Evolutionary conservation across 2,113 vertebrate genomes (phyloP).

Genomic region (Neogobius melanostomus): DNA sequence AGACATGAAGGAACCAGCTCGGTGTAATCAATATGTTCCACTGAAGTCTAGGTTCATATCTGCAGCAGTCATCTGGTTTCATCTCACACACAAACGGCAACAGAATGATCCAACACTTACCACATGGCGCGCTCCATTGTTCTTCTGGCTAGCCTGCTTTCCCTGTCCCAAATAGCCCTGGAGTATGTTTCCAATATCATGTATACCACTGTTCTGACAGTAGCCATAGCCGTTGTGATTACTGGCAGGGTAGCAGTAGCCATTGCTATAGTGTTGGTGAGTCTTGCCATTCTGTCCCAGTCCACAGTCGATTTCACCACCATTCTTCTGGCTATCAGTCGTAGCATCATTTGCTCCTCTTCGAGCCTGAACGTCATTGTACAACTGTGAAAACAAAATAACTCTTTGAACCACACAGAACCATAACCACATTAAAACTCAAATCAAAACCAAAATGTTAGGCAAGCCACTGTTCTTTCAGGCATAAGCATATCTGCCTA

Average conservation of each 20-base stretch:
- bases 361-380: slow-evolving; percentile 91
- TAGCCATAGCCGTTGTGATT: slow-evolving; percentile 50
- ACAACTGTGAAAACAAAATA: slow-evolving; percentile 80
- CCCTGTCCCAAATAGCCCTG: slow-evolving; percentile 71
- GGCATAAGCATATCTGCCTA: slow-evolving; percentile 19
- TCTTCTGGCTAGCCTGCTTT: slow-evolving; percentile 63
- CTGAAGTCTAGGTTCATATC: slow-evolving; percentile 36
- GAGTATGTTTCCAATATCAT: slow-evolving; percentile 71
- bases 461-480: slow-evolving; percentile 36
- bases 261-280: slow-evolving; percentile 37
- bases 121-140: slow-evolving; percentile 77
- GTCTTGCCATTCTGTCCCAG: slow-evolving; percentile 61
- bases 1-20: slow-evolving; percentile 50
- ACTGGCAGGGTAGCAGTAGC: slow-evolving; percentile 44
- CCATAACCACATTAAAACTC: slow-evolving; percentile 2
- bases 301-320: slow-evolving; percentile 63
- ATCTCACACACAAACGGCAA: slow-evolving; percentile 35
- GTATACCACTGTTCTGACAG: slow-evolving; percentile 50
- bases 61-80: slow-evolving; percentile 43
- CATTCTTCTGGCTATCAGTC: slow-evolving; percentile 64
- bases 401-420: not conserved
- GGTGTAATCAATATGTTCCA: slow-evolving; percentile 57
- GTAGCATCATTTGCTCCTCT: slow-evolving; percentile 78
- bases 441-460: slow-evolving; percentile 24
- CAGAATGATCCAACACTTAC: slow-evolving; percentile 77